Conservation (phyloP, 1,140 invertebrate species). For the Coptotermes formosanus region DNA sequence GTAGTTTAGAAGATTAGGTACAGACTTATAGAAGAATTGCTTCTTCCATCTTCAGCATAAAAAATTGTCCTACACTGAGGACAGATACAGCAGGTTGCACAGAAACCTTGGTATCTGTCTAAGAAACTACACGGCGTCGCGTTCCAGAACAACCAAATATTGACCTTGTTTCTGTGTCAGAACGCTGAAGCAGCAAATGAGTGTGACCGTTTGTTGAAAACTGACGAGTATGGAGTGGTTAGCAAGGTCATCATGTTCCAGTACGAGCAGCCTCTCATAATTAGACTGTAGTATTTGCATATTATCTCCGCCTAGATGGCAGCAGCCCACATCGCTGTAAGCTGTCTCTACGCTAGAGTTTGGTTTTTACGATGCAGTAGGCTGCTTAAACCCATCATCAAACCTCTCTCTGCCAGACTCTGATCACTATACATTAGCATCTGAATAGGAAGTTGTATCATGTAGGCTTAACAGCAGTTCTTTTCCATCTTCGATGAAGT, state of each 20-base stretch:
- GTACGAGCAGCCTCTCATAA: background rate
- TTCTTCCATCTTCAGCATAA: too few relatives aligned
- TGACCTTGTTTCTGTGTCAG: too few relatives aligned
- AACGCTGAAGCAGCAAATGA: too few relatives aligned
- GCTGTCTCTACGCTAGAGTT: background rate
- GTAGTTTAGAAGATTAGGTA: too few relatives aligned
- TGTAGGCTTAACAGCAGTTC: background rate
- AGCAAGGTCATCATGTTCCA: background rate
- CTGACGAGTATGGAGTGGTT: background rate
- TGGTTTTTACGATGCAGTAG: background rate
- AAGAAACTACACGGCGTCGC: too few relatives aligned
- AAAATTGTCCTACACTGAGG: too few relatives aligned
- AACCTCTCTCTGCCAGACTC: background rate
- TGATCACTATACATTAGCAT: background rate
- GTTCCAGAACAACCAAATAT: too few relatives aligned
- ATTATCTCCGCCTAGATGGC: constrained; percentile 2
- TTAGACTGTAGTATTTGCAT: constrained; percentile 13
- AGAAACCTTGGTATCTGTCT: too few relatives aligned
- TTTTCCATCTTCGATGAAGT: background rate
- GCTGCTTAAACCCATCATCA: background rate
- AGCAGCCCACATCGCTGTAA: background rate
- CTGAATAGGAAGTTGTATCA: constrained; percentile 12
- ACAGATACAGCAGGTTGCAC: too few relatives aligned
- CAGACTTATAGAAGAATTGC: too few relatives aligned
- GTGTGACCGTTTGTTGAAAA: too few relatives aligned